phyloP scores from a whole-genome alignment of 2,797 vertebrate species.

The Perodicticus potto region DNA sequence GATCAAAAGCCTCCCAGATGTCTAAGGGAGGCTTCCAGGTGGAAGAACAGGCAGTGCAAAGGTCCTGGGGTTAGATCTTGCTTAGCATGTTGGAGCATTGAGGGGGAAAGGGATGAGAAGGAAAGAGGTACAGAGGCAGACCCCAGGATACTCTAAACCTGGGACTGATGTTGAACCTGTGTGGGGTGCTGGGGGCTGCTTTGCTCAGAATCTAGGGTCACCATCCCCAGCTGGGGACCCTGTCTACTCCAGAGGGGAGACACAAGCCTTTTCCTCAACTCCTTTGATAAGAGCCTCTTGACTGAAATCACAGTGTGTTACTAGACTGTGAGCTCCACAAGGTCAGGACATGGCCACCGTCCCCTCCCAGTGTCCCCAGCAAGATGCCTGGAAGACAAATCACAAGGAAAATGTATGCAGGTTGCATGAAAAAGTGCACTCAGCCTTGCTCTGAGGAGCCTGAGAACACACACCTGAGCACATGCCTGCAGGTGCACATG shows the following conservation, averaged over 20 bases:
- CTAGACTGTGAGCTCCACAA: background rate
- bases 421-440: background rate
- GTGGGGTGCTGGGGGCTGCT: background rate
- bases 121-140: no score
- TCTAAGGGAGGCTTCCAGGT: no score
- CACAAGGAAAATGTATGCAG: background rate
- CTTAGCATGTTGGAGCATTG: background rate
- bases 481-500: background rate
- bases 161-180: accelerated
- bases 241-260: background rate
- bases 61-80: background rate
- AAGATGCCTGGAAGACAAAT: background rate
- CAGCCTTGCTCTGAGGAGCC: background rate
- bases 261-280: background rate
- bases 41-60: background rate
- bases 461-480: background rate
- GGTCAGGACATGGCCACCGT: background rate
- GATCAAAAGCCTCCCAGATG: background rate
- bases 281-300: background rate
- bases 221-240: background rate
- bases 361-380: background rate
- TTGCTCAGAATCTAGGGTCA: background rate
- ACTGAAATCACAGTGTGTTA: background rate
- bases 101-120: background rate
- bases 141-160: background rate